phyloP scores from a whole-genome alignment of 1,140 invertebrate genomes.

The Achroia grisella region DNA sequence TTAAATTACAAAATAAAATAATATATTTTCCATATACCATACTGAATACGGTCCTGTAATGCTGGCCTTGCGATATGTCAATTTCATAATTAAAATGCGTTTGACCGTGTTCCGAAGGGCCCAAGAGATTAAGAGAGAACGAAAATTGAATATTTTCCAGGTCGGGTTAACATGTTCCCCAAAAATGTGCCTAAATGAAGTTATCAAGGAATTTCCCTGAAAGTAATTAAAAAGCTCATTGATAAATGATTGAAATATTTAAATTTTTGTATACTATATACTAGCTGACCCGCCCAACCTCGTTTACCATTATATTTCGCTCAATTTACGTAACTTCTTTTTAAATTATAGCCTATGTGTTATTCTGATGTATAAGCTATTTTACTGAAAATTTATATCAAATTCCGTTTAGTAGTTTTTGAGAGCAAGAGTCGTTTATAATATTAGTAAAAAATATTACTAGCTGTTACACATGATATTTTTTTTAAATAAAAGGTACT shows the following conservation, averaged over 20 bases:
- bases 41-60: conserved; percentile 11
- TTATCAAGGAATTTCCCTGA: conserved; percentile 45
- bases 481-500: too few relatives aligned
- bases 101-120: conserved; percentile 58
- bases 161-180: conserved; percentile 31
- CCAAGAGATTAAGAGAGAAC: conserved; percentile 45
- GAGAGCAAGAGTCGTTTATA: too few relatives aligned
- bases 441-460: too few relatives aligned
- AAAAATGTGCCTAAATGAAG: conserved; percentile 39
- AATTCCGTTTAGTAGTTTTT: too few relatives aligned
- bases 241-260: conserved; percentile 40
- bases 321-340: too few relatives aligned
- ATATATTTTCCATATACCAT: not conserved
- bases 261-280: too few relatives aligned
- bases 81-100: conserved; percentile 72
- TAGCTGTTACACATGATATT: too few relatives aligned
- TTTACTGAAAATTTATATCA: too few relatives aligned
- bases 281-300: too few relatives aligned
- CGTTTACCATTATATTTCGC: too few relatives aligned
- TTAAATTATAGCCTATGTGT: too few relatives aligned
- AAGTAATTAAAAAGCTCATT: conserved; percentile 52
- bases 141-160: conserved; percentile 55
- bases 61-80: conserved; percentile 58
- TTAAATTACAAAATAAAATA: not conserved
- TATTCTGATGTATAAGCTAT: too few relatives aligned